Percentiles rank a stretch among this genome's conserved stretches.
These are phyloP conservation scores for Gerris buenoi DNA, from an alignment of 1,140 invertebrate species.

Conservation along the genomic window DNA sequence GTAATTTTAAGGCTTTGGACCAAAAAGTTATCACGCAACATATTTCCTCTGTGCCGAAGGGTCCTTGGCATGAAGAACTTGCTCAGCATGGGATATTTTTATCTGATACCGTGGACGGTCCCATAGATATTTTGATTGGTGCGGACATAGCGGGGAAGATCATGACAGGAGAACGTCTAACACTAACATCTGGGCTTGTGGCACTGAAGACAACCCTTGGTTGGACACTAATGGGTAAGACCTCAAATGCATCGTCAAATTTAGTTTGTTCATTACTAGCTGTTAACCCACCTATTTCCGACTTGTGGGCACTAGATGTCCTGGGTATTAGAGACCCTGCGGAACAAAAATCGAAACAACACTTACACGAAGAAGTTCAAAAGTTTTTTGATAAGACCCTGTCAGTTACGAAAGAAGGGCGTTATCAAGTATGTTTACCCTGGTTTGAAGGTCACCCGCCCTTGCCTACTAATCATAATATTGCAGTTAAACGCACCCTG, in stretches of 20 bases:
- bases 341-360: not conserved
- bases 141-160: constrained; percentile 9
- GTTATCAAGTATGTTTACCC: not conserved
- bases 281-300: not conserved
- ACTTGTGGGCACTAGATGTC: not conserved
- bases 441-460: not conserved
- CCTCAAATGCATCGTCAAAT: not conserved
- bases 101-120: constrained; percentile 1
- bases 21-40: not conserved
- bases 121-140: constrained; percentile 6
- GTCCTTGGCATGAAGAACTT: constrained; percentile 2
- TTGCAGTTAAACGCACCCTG: not conserved
- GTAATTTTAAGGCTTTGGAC: constrained; percentile 8
- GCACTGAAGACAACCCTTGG: not conserved
- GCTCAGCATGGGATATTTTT: not conserved
- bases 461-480: not conserved
- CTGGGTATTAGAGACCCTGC: not conserved
- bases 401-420: not conserved
- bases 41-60: not conserved
- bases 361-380: not conserved
- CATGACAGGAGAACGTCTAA: not conserved
- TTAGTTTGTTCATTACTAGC: not conserved
- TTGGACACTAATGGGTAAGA: not conserved
- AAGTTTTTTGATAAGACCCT: not conserved
- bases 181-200: not conserved